Base-by-base conservation (phyloP, 2,113 vertebrate genomes). In the Hemichromis elongatus region DNA sequence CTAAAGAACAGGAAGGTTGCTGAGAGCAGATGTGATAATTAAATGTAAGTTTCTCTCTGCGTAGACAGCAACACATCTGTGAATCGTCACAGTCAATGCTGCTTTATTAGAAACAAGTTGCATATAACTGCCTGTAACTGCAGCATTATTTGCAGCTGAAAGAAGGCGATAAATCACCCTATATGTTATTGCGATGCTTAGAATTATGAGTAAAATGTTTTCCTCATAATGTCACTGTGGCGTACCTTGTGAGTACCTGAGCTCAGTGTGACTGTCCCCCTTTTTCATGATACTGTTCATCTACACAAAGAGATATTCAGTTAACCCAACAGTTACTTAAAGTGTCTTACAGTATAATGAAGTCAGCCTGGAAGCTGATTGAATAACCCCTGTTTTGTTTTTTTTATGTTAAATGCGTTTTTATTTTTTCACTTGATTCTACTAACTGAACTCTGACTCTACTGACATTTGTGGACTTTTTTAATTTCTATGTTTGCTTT, bases 101-200 rank as follows among this genome's bases (percentile, higher is more conserved):
- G 19, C 33, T 21, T 37, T 66, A 63, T 63, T n/a, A 6, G 0
- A 66, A 5, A 19, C 0, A 21, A 18, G 0, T 37, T 37, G 61
- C 33, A 21, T 66, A 8, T 37, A 37, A 35, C 8, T 35, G 35
- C 35, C 35, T 30, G 18, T 63, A 63, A n/a, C 18, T 63, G 30
- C 10, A 21, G 37, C 33, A 2, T 37, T 37, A 37, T 21, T 66
- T 66, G 61, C 11, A 21, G 33, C 37, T 37, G 61, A 21, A 63
- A 66, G 14, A 56, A 0, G 0, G 4, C 37, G 11, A 66, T 66
- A 21, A 66, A 66, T 40, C 4, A 21, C 61, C 21, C 21, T 66
- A 61, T 61, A 37, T 66, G 19, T 21, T 13, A 37, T 37, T 66
- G 61, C 6, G 37, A 66, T 13, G 37, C 19, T 66, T 33, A 66